Evolutionary conservation across 2,113 vertebrate species (phyloP).

Genomic region (Atlantisia rogersi): DNA sequence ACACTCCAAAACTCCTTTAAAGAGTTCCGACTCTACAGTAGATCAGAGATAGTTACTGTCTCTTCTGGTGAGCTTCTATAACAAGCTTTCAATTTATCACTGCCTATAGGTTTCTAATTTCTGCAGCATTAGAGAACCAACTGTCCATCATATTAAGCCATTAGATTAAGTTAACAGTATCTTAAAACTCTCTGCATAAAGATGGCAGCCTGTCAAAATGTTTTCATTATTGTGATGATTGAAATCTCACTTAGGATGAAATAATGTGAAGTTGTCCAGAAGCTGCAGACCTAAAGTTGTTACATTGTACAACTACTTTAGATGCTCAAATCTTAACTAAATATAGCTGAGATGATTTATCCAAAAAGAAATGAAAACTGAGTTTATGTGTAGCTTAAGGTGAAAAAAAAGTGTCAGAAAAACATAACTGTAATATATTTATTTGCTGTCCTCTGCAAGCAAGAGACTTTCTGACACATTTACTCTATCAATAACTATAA

Average conservation of each 20-base stretch:
- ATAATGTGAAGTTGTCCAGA: neutral
- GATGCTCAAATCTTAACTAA: neutral
- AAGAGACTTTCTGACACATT: neutral
- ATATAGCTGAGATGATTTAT: neutral
- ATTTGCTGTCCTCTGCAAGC: neutral
- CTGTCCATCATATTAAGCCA: neutral
- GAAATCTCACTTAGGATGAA: constrained; percentile 5
- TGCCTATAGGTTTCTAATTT: neutral
- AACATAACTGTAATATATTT: neutral
- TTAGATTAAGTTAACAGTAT: neutral
- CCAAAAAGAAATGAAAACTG: neutral
- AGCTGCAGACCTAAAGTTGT: neutral
- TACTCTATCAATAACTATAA: neutral
- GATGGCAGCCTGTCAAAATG: neutral
- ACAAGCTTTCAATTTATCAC: neutral
- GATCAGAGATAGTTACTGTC: neutral
- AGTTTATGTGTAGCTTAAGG: neutral
- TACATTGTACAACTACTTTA: neutral
- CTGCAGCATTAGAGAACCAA: neutral
- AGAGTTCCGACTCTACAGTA: neutral
- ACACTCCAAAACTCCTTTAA: neutral
- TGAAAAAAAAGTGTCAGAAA: neutral
- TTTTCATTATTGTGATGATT: neutral
- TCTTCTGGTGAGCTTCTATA: neutral
- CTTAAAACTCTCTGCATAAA: neutral